Evolutionary conservation across 37 sponge, comb jelly and placozoan genomes (phyloP), one percentile per base, ranked within the genome.

Genomic region (Eunapius fragilis): DNA sequence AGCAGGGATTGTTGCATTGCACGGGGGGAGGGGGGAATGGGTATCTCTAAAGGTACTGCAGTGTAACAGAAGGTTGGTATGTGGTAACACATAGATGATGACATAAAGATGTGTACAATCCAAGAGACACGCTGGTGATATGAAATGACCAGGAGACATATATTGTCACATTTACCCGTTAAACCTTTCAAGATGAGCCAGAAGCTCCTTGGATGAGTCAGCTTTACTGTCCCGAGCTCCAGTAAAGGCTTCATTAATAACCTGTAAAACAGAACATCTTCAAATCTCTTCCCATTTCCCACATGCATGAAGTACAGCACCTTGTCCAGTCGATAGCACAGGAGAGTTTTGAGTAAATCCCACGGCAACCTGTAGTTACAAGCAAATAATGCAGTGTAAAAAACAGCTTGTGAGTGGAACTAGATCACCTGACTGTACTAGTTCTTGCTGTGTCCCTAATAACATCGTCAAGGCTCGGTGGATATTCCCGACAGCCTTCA

Each of bases 311-410:
- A 31, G 6, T 6, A 31, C 13, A 48, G 26, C 77, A 88, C 89
- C 75, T 81, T 80, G 68, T 92, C 68, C 25, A 92, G 68, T 45
- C 85, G 84, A 31, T 84, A 85, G 48, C 37, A 37, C 5, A 92
- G 82, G 31, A 92, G 49, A 45, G 92, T 88, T 68, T 80, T 79
- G 26, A 92, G 70, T 36, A 92, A 75, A 32, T 75, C 37, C 92
- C 92, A 92, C 76, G 88, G 85, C n/a, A 92, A 80, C 72, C 92
- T 87, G 36, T n/a, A n/a, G n/a, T 0, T 31, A 35, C 31, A 68
- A 25, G 5, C 22, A 26, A 35, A 34, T n/a, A 6, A 70, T 10
- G 13, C 1, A 58, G 19, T 17, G 6, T 58, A 17, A 11, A 19
- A 17, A 58, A 58, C 58, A 58, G 17, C 19, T 17, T 58, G 17